Percentiles rank a stretch among this genome's conserved stretches.
phyloP scores from a whole-genome alignment of 2,113 vertebrate genomes.

The Gnathonemus longibarbis region DNA sequence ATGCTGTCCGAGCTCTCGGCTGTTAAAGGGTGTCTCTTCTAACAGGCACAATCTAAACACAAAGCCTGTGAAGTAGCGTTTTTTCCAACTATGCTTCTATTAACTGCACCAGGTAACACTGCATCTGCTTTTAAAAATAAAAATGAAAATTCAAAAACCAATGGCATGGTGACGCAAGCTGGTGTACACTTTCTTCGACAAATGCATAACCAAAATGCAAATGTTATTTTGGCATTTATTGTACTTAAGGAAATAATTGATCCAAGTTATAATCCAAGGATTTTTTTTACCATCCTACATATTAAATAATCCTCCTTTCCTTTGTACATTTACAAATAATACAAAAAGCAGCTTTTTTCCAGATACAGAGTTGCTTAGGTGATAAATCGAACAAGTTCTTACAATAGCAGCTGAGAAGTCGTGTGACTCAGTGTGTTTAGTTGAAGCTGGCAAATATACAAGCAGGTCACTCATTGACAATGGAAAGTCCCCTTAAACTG shows the following conservation, averaged over 20 bases:
- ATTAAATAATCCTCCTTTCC: not conserved
- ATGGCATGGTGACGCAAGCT: not conserved
- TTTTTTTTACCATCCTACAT: not conserved
- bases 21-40: not conserved
- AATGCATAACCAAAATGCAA: not conserved
- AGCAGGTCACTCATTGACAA: not conserved
- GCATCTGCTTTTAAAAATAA: not conserved
- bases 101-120: not conserved
- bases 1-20: not conserved
- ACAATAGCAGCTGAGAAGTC: not conserved
- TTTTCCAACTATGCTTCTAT: not conserved
- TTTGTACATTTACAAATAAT: not conserved
- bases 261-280: not conserved
- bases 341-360: not conserved
- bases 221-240: constrained; percentile 2
- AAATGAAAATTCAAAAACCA: not conserved
- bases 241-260: not conserved
- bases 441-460: not conserved
- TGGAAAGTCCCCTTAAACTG: not conserved
- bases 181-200: not conserved
- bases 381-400: not conserved
- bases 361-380: not conserved
- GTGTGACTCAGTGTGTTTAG: not conserved
- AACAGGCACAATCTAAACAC: not conserved
- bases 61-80: not conserved